These are phyloP conservation scores for Odontamblyopus lacepedii DNA, from an alignment of 2,797 vertebrate genomes.

Conservation along the genomic window DNA sequence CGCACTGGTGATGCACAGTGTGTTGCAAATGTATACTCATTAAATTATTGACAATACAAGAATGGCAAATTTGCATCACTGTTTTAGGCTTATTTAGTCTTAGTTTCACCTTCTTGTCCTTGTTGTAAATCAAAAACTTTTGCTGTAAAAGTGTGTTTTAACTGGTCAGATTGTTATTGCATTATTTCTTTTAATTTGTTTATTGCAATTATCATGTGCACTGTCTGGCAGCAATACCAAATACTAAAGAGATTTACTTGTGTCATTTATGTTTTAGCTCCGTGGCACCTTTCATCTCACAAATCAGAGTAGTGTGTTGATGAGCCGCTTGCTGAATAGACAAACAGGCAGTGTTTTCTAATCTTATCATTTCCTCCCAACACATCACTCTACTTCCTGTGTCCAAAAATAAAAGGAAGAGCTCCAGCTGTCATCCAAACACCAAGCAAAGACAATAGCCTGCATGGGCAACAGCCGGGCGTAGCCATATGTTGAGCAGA, in stretches of 20 bases:
- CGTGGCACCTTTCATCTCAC: constrained; percentile 16
- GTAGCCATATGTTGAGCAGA: not conserved
- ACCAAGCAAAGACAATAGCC: not conserved
- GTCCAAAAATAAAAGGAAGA: constrained; percentile 55
- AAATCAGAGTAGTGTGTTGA: constrained; percentile 35
- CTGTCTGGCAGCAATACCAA: not conserved
- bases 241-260: not conserved
- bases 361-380: constrained; percentile 67
- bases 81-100: too few species aligned
- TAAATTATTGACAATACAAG: too few species aligned
- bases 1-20: constrained; percentile 8
- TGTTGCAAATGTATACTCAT: not conserved
- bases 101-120: too few species aligned
- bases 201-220: not conserved
- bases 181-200: not conserved
- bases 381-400: constrained; percentile 67
- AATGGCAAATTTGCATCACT: too few species aligned
- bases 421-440: constrained; percentile 16
- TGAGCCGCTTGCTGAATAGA: constrained; percentile 55
- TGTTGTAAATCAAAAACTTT: too few species aligned
- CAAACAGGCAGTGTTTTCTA: constrained; percentile 62
- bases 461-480: not conserved
- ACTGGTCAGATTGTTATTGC: not conserved
- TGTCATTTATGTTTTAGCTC: constrained; percentile 1
- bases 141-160: not conserved